Evolutionary conservation across 2,888 invertebrate genomes (phyloP).

Genomic region (Tetramorium bicarinatum): DNA sequence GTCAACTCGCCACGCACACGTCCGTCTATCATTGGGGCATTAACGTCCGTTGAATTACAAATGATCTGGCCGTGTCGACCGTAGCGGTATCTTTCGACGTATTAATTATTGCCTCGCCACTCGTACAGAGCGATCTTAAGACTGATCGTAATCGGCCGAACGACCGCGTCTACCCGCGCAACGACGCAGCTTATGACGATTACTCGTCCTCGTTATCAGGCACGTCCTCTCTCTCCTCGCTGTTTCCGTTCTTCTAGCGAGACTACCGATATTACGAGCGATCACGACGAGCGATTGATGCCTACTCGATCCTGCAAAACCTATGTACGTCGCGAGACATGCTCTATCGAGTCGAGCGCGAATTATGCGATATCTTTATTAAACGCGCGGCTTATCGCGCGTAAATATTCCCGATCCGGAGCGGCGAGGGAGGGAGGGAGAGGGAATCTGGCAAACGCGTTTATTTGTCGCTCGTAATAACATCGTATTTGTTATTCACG

Average conservation of each 20-base stretch:
- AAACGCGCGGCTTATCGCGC: conserved; percentile 60
- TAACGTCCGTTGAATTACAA: conserved; percentile 68
- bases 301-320: conserved; percentile 17
- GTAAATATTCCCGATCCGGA: conserved; percentile 33
- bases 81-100: conserved; percentile 55
- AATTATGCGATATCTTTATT: conserved; percentile 41
- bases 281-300: conserved; percentile 34
- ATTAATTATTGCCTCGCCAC: conserved; percentile 68
- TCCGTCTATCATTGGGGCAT: conserved; percentile 66
- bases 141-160: not conserved
- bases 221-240: too few species aligned
- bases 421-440: conserved; percentile 12
- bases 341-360: conserved; percentile 20
- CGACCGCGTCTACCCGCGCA: not conserved
- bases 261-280: not conserved
- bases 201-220: not conserved
- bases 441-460: conserved; percentile 50
- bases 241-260: not conserved
- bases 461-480: conserved; percentile 72
- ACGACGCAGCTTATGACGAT: conserved; percentile 10
- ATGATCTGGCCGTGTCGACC: conserved; percentile 56
- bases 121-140: not conserved
- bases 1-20: conserved; percentile 64
- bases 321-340: not conserved
- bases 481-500: conserved; percentile 71